Percentiles rank a stretch among this genome's conserved stretches.
These are phyloP conservation scores for Oxygymnocypris stewartii DNA, from an alignment of 2,113 vertebrate genomes.

Conservation along the genomic window DNA sequence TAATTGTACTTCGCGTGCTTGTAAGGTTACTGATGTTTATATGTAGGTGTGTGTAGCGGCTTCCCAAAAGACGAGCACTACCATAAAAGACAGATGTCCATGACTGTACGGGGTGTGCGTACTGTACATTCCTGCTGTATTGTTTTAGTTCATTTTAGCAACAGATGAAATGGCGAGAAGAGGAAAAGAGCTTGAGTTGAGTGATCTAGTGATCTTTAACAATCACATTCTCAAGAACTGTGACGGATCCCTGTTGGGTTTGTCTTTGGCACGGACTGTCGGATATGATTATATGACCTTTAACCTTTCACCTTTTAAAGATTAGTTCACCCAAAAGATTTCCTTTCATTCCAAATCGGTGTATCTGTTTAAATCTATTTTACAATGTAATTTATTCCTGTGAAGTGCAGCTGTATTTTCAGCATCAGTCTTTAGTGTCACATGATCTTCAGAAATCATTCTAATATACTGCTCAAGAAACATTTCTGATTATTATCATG, in stretches of 20 bases:
- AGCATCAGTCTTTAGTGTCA: background rate
- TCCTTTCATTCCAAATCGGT: background rate
- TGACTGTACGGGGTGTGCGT: slow-evolving; percentile 18
- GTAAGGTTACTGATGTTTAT: slow-evolving; percentile 29
- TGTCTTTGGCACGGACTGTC: background rate
- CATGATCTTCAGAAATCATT: background rate
- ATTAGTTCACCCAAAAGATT: background rate
- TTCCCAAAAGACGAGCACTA: background rate
- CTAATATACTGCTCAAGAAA: background rate
- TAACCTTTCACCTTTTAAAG: slow-evolving; percentile 1
- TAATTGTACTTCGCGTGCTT: slow-evolving; percentile 22
- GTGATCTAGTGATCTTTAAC: slow-evolving; percentile 70
- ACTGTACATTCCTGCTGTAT: slow-evolving; percentile 39
- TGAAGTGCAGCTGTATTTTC: background rate
- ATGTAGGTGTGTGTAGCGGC: slow-evolving; percentile 14
- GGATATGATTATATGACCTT: background rate
- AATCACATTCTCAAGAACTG: slow-evolving; percentile 39
- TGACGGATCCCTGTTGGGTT: background rate
- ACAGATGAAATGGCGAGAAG: slow-evolving; percentile 39
- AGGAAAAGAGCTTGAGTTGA: slow-evolving; percentile 63
- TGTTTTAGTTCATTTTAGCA: slow-evolving; percentile 41
- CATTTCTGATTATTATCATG: background rate
- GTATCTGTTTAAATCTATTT: background rate
- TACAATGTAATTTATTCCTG: background rate
- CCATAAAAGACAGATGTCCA: slow-evolving; percentile 28